These are phyloP conservation scores for Meleagris gallopavo DNA, from an alignment of 2,113 vertebrate species.

Conservation along the genomic window DNA sequence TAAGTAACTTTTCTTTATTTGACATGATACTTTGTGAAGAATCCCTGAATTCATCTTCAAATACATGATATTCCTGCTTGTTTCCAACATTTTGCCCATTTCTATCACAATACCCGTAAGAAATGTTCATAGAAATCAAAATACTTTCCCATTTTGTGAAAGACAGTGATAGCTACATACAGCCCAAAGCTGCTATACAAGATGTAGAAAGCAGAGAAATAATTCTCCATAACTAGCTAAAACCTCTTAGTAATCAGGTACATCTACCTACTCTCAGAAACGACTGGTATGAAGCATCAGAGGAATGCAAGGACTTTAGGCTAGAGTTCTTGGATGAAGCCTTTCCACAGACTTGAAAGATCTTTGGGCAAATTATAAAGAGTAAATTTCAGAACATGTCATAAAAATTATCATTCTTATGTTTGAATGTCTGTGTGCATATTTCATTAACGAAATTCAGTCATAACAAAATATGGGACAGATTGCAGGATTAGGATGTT, in stretches of 20 bases:
- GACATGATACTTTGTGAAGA: background rate
- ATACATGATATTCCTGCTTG: background rate
- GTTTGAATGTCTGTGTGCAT: background rate
- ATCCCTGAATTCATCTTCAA: background rate
- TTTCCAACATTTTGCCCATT: background rate
- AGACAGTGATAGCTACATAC: accelerated
- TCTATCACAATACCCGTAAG: background rate
- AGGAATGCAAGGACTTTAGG: background rate
- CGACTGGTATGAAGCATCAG: background rate
- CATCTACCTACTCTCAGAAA: background rate
- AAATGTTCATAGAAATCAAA: background rate
- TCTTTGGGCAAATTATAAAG: background rate
- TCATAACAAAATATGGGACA: background rate
- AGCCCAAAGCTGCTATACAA: accelerated
- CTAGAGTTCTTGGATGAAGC: background rate
- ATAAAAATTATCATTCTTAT: background rate
- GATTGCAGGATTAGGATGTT: background rate
- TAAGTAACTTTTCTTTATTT: background rate
- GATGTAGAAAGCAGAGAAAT: background rate
- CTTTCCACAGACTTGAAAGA: background rate
- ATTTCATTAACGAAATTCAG: background rate
- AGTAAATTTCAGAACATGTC: background rate
- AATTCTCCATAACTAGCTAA: background rate
- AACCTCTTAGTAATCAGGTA: background rate
- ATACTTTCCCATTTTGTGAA: background rate